Conservation (phyloP, 2,888 invertebrate species). For the Drosophila anomelani region DNA sequence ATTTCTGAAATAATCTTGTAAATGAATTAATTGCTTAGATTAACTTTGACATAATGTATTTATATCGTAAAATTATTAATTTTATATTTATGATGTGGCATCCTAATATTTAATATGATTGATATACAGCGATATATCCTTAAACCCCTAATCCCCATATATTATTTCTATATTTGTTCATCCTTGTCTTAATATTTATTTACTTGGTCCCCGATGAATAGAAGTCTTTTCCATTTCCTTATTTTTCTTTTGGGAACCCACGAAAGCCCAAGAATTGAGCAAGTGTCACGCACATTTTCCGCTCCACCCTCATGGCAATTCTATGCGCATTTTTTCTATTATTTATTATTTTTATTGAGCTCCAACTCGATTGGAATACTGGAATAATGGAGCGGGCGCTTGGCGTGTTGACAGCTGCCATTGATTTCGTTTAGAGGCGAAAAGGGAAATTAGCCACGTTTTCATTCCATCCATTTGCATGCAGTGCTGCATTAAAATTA, state of each 20-base stretch:
- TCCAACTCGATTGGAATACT: not conserved
- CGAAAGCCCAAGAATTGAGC: conserved; percentile 54
- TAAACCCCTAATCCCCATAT: not conserved
- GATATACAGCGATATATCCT: not conserved
- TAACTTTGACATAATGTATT: not conserved
- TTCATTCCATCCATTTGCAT: conserved; percentile 59
- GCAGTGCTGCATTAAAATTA: conserved; percentile 50
- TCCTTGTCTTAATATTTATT: not conserved
- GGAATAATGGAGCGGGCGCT: not conserved
- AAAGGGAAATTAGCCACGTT: conserved; percentile 73
- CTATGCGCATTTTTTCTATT: conserved; percentile 79
- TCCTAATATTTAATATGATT: not conserved
- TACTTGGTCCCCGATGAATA: not conserved
- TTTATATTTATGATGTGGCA: not conserved
- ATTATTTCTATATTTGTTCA: conserved; percentile 10
- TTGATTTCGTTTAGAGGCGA: conserved; percentile 59
- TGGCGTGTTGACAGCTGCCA: conserved; percentile 66
- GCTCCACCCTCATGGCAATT: conserved; percentile 33
- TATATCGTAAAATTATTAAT: not conserved
- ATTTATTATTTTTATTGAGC: conserved; percentile 69
- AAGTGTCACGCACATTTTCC: conserved; percentile 71
- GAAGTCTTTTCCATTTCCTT: not conserved
- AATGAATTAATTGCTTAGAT: not conserved
- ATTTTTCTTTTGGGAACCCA: conserved; percentile 8
- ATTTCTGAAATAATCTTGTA: not conserved